Percentiles rank a stretch among this genome's conserved stretches.
phyloP scores from a whole-genome alignment of 1,140 invertebrate genomes.

The Hyles vespertilio region DNA sequence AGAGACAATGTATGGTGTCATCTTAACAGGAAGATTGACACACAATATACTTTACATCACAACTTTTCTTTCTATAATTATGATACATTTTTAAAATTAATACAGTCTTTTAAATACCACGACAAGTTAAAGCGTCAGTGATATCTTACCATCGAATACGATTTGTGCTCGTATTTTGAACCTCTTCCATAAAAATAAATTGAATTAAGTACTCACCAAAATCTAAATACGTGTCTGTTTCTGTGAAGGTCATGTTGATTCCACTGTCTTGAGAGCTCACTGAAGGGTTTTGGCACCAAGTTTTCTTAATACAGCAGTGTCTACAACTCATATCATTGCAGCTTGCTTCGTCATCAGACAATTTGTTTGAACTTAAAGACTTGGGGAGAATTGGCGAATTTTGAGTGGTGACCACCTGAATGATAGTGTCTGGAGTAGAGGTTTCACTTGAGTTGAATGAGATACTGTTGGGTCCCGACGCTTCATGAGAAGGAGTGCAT shows the following conservation, averaged over 20 bases:
- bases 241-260: constrained; percentile 84
- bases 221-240: constrained; percentile 77
- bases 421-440: constrained; percentile 72
- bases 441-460: constrained; percentile 74
- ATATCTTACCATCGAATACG: no score
- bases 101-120: no score
- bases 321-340: constrained; percentile 59
- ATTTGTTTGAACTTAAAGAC: constrained; percentile 68
- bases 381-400: constrained; percentile 64
- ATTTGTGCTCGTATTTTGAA: no score
- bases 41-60: no score
- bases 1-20: neutral
- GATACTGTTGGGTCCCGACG: constrained; percentile 64
- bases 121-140: no score
- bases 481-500: constrained; percentile 61
- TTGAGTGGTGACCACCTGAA: constrained; percentile 64
- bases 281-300: constrained; percentile 79
- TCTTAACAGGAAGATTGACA: no score
- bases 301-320: constrained; percentile 75
- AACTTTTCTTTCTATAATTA: no score
- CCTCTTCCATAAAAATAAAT: neutral
- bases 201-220: constrained; percentile 45
- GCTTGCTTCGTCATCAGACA: constrained; percentile 73
- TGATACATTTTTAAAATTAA: no score
- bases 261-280: constrained; percentile 86